Evolutionary conservation across 2,113 vertebrate species (phyloP), one percentile per base, ranked within the genome.

Genomic region (Heterotilapia buettikoferi): DNA sequence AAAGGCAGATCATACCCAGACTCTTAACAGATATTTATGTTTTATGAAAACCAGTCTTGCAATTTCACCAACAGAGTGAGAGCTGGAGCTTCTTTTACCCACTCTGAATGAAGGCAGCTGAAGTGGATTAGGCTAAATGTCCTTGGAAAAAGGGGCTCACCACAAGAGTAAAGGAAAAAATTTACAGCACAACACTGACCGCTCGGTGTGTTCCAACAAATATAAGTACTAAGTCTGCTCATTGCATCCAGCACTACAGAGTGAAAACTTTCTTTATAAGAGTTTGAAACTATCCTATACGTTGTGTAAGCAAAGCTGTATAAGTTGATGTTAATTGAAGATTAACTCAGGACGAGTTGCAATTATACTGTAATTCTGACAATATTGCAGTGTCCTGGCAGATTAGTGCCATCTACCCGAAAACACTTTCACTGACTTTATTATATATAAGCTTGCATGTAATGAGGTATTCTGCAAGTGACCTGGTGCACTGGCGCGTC

Each of bases 1-100:
- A 91, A 95, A 93, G 56, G 88, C 89, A 85, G 92, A 96, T 95
- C 94, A 94, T 89, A 93, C 92, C 95, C 89, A 93, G 94, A 95
- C 93, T 96, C 93, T 95, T 94, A 95, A 90, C 95, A 96, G 96
- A 97, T 96, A 96, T 96, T 96, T 93, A 90, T 94, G 91, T 93
- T 92, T 96, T 96, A 97, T 96, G 93, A 96, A 93, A 96, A 96
- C 92, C 96, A 96, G 96, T 90, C 93, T 91, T 21, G 14, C 90
- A 88, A 86, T 92, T 94, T 94, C 63, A 90, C 86, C 87, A 91
- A n/a, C 81, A 90, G 94, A 94, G 93, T 92, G 90, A 66, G 87
- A 88, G 89, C 85, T 29, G 85, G 94, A 94, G 94, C 90, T 89
- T 96, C 92, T 95, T 94, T 96, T 95, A 95, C 95, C 96, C 92